These are phyloP conservation scores for Micromys minutus DNA, from an alignment of 2,113 vertebrate species.

Conservation along the genomic window DNA sequence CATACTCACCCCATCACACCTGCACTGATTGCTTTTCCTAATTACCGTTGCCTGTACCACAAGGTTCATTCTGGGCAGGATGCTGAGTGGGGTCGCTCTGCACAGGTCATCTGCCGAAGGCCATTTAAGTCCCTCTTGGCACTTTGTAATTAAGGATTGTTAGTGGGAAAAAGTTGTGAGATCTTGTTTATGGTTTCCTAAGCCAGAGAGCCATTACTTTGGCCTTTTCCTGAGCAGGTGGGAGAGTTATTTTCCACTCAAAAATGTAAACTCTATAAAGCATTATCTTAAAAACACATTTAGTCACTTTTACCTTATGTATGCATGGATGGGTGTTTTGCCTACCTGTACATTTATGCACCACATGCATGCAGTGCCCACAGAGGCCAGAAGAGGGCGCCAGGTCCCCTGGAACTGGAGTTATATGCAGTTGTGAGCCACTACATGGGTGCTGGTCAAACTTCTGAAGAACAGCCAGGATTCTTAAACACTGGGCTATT, in stretches of 20 bases:
- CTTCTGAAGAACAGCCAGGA: background rate
- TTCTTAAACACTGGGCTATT: background rate
- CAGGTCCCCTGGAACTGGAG: background rate
- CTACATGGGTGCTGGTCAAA: background rate
- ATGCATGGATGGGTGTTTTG: background rate
- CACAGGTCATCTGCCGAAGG: background rate
- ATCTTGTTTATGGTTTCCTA: background rate
- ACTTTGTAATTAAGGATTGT: constrained; percentile 14
- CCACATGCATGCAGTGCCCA: background rate
- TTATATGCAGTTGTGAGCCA: background rate
- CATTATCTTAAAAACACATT: background rate
- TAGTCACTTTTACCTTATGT: background rate
- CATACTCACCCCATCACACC: background rate
- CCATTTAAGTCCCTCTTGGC: background rate
- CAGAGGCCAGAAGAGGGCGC: background rate
- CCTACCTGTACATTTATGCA: no score
- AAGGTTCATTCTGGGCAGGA: background rate
- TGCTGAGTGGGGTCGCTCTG: background rate
- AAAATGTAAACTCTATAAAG: background rate
- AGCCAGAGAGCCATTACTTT: background rate
- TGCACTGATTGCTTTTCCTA: background rate
- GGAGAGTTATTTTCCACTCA: background rate
- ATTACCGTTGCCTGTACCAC: background rate
- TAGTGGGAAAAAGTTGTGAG: no score
- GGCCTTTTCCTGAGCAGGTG: background rate